Base-by-base conservation (phyloP, 2,797 vertebrate species). In the Chaenodraco wilsoni region DNA sequence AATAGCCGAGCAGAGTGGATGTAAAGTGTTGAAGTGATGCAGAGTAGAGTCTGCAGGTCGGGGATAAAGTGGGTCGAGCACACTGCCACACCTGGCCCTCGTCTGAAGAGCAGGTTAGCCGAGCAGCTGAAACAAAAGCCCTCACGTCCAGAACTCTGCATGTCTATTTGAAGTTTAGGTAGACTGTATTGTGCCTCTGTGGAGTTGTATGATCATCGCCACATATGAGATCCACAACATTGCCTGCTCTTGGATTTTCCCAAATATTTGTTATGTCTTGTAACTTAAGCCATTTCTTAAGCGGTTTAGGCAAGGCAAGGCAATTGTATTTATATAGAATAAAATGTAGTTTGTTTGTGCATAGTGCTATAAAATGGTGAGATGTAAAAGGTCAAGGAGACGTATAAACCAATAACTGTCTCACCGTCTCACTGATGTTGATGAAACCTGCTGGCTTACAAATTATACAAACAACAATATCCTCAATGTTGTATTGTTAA, bases 21-120 rank as follows among this genome's bases (percentile, higher is more conserved):
- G 69, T 45, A 72, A 73, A 81, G 76, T 57, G 77, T 43, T 79
- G 80, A 78, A 77, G 73, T 59, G 72, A 83, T 60, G 78, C 76
- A 72, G 80, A 79, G 83, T 49, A 37, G 76, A 76, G 77, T 74
- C 77, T 76, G 80, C 69, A 51, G 83, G 81, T 87, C 78, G 74
- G 77, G 65, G 73, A 74, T 81, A 65, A 85, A 88, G 83, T 78
- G 86, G 81, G 82, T 86, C 68, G 60, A 78, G 79, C 66, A 48
- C 21, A 15, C 65, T 21, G 81, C 76, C 80, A 80, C 87, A 88
- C 81, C 87, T 83, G 85, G 87, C 77, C 76, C 84, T 90, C 12
- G 70, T 91, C 86, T 91, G 84, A 85, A 90, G 90, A 90, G 88
- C 74, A 55, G 64, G 61, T 78, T 84, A 56, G 73, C 16, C 1